Conservation (phyloP, 1,140 invertebrate species). For the Drosophila biarmipes region DNA sequence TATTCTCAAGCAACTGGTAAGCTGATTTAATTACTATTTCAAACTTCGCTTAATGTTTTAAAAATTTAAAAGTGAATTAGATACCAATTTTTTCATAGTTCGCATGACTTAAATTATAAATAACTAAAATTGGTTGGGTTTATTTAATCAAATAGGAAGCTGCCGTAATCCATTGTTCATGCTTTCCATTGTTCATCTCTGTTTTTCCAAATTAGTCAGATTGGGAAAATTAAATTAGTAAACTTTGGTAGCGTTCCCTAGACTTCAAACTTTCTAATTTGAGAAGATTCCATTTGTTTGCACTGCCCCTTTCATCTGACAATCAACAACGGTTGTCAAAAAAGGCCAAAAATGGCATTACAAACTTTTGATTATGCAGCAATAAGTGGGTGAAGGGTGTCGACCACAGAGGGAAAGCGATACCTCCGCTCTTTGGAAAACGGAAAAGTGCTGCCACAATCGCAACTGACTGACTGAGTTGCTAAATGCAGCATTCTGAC, state of each 20-base stretch:
- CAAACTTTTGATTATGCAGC: conserved; percentile 67
- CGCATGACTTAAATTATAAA: no score
- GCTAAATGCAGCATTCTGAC: conserved; percentile 34
- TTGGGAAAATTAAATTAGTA: neutral
- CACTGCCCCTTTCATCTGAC: conserved; percentile 3
- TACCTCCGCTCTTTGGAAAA: conserved; percentile 32
- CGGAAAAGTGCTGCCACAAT: conserved; percentile 44
- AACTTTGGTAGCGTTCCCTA: no score
- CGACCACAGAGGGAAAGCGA: conserved; percentile 41
- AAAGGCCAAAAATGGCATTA: conserved; percentile 54
- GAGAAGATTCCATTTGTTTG: neutral
- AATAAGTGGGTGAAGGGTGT: conserved; percentile 33
- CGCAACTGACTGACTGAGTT: conserved; percentile 38
- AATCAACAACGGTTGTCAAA: conserved; percentile 1
- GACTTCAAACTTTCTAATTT: conserved; percentile 1
- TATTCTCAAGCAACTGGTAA: no score
- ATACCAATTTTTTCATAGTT: no score
- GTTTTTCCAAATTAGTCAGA: neutral
- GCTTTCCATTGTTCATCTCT: no score
- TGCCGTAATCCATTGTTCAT: no score
- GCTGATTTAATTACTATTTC: no score
- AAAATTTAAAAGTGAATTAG: no score
- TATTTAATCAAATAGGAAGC: no score
- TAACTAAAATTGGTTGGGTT: no score
- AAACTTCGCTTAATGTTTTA: no score